Evolutionary conservation across 2,113 vertebrate genomes (phyloP).

Genomic region (Daphoenositta chrysoptera): DNA sequence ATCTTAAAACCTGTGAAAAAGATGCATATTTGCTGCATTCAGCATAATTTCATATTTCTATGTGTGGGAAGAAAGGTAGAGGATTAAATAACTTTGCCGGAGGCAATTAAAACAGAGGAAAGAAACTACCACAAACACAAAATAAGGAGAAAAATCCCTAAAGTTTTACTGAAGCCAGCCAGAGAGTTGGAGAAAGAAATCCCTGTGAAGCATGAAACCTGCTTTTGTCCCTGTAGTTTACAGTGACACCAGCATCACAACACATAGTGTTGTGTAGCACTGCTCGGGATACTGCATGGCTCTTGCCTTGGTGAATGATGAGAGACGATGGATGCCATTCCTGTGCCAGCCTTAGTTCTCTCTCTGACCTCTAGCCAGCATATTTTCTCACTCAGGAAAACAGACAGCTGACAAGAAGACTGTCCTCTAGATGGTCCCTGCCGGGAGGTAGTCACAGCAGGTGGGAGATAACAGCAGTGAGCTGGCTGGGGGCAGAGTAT

Average conservation of each 20-base stretch:
- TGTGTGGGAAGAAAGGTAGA: neutral
- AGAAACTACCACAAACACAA: neutral
- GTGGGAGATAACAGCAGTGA: neutral
- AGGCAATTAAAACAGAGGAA: neutral
- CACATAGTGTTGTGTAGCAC: accelerated
- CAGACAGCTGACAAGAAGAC: neutral
- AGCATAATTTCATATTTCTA: neutral
- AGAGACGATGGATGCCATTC: accelerated
- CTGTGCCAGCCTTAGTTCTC: neutral
- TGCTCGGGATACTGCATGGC: neutral
- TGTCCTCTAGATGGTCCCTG: neutral
- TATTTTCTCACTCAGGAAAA: neutral
- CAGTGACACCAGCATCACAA: accelerated
- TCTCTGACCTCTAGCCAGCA: neutral
- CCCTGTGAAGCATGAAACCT: neutral
- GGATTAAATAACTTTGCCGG: neutral
- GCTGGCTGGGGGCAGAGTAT: neutral
- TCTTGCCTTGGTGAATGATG: neutral
- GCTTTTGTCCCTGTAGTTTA: neutral
- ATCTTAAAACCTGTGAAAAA: neutral
- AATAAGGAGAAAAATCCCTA: neutral
- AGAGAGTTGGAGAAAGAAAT: neutral
- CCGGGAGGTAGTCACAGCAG: neutral
- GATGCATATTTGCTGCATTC: neutral
- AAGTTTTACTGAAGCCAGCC: neutral